Percentiles rank a stretch among this genome's conserved stretches.
Conservation (phyloP, 2,113 vertebrate genomes). For the Poicephalus meyeri region DNA sequence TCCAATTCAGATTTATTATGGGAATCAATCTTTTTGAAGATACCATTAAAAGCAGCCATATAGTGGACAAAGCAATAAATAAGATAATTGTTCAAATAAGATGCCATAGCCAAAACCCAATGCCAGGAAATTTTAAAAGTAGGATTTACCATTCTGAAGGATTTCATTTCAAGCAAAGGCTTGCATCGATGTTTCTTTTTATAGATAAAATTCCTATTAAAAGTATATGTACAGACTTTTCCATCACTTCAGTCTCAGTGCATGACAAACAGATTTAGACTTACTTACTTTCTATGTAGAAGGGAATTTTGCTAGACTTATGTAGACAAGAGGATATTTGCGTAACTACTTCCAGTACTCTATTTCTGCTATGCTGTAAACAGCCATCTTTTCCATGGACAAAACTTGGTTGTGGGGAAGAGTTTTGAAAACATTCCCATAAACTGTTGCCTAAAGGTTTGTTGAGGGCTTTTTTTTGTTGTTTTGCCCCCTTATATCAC, state of each 20-base stretch:
- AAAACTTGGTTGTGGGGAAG: neutral
- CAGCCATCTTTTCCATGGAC: neutral
- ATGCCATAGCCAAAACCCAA: neutral
- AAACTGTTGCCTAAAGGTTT: neutral
- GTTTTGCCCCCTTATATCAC: neutral
- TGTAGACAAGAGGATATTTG: neutral
- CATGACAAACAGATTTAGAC: neutral
- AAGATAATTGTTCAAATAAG: neutral
- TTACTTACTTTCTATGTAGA: rapidly evolving
- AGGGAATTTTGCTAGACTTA: neutral
- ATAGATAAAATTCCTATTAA: neutral
- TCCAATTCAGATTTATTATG: slow-evolving; percentile 15
- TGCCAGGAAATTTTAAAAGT: neutral
- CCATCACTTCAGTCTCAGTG: neutral
- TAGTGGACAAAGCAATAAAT: neutral
- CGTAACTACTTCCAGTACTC: neutral
- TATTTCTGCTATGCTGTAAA: neutral
- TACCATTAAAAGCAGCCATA: neutral
- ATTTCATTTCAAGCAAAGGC: neutral
- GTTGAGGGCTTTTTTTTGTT: neutral
- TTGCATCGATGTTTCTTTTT: neutral
- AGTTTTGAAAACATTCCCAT: neutral
- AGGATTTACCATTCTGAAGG: neutral
- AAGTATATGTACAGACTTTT: neutral
- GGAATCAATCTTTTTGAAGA: slow-evolving; percentile 36